Evolutionary conservation across 1,140 invertebrate genomes (phyloP).

Genomic region (Physella acuta): DNA sequence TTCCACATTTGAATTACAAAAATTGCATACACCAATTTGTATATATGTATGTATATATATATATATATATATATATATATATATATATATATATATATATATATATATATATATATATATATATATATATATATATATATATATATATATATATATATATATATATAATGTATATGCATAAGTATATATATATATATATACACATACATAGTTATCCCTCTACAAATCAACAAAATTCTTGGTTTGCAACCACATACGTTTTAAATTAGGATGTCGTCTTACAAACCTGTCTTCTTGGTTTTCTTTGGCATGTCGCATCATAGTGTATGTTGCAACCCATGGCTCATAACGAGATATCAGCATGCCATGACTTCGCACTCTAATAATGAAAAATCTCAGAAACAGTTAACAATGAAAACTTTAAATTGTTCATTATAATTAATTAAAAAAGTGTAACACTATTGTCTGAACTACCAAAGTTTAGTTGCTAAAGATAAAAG

Average conservation of each 20-base stretch:
- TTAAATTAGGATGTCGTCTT: too few relatives aligned
- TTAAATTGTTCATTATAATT: too few relatives aligned
- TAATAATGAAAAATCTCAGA: too few relatives aligned
- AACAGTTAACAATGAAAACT: too few relatives aligned
- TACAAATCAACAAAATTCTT: too few relatives aligned
- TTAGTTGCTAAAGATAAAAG: not conserved
- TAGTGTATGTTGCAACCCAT: slow-evolving; percentile 27
- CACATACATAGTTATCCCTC: not conserved
- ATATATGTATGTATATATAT: too few relatives aligned
- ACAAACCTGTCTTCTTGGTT: slow-evolving; percentile 17
- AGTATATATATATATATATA: not conserved
- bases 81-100: not conserved
- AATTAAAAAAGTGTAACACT: not conserved
- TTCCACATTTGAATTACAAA: too few relatives aligned
- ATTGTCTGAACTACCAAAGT: not conserved
- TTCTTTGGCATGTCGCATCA: slow-evolving; percentile 25
- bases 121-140: not conserved
- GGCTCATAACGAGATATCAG: slow-evolving; percentile 6
- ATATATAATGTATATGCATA: not conserved
- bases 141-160: not conserved
- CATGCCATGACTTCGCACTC: slow-evolving; percentile 21
- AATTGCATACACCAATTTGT: too few relatives aligned
- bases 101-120: not conserved
- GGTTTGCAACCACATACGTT: too few relatives aligned
- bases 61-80: too few relatives aligned